phyloP scores from a whole-genome alignment of 2,888 invertebrate species.

The Dasysyrphus tricinctus region DNA sequence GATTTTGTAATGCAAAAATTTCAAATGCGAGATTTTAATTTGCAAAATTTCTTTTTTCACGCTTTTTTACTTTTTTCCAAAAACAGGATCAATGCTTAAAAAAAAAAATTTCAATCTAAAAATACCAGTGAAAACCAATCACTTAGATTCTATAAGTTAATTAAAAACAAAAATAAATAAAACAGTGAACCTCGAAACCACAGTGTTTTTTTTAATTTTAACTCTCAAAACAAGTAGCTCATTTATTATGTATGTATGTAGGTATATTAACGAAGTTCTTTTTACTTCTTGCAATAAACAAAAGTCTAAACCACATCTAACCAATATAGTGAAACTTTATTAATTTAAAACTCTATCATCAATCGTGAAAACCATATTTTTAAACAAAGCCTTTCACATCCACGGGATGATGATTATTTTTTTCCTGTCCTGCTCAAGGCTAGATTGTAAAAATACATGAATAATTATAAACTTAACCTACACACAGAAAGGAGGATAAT shows the following conservation, averaged over 20 bases:
- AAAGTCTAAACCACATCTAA: too few species aligned
- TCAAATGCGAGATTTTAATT: too few species aligned
- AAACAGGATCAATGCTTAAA: too few species aligned
- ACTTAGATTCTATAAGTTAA: too few species aligned
- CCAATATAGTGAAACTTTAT: not conserved
- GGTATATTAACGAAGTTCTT: not conserved
- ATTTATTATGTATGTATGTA: not conserved
- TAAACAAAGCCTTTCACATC: not conserved
- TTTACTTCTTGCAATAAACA: too few species aligned
- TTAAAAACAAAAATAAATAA: too few species aligned
- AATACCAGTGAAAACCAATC: too few species aligned
- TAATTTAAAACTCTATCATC: slow-evolving; percentile 13
- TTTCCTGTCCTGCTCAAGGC: slow-evolving; percentile 1
- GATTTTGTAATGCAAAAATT: too few species aligned
- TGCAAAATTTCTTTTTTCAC: too few species aligned
- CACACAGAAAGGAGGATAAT: not conserved
- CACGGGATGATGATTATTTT: not conserved
- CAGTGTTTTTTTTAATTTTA: not conserved
- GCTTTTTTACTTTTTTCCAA: too few species aligned
- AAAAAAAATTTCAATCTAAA: too few species aligned
- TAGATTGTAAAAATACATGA: slow-evolving; percentile 26
- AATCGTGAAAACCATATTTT: not conserved
- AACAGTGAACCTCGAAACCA: not conserved
- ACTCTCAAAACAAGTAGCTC: not conserved
- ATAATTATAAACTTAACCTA: slow-evolving; percentile 18